Base-by-base conservation (phyloP, 2,113 vertebrate genomes). In the Paramisgurnus dabryanus region DNA sequence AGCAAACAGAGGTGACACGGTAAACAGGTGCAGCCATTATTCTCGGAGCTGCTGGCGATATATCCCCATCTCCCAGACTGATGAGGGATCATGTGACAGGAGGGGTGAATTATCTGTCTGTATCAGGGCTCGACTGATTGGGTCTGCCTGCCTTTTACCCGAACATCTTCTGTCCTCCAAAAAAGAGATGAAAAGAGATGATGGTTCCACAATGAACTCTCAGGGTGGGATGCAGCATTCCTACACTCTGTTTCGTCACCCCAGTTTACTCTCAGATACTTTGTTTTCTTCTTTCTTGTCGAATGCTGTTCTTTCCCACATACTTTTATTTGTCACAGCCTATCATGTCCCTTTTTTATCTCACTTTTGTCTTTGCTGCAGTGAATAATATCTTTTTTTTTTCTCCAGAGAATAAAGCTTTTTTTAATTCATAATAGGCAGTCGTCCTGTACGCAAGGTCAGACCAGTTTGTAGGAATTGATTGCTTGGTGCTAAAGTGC, bases 21-120 rank as follows among this genome's bases (percentile, higher is more conserved):
- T 95, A 96, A 97, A 98, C 97, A 99, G 96, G 97, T 98, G 96
- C 95, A 93, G 94, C 95, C 95, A 97, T 98, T 97, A 97, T 95
- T 96, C 94, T 93, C 93, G 94, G 95, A 96, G 95, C 96, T 95
- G 94, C 93, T 96, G 95, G 95, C 96, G 95, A 94, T 96, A 95
- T 95, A 96, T 95, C 96, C 92, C 94, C 92, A 95, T 96, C 95
- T 95, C 94, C 95, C 94, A 95, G 90, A 90, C 92, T 95, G 96
- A 96, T 94, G 94, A 93, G 87, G 91, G 93, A 94, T 95, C 95
- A 95, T 92, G 92, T 95, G 95, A 96, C 92, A 92, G 92, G 91
- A 91, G 91, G 93, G 95, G 94, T 94, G 95, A 95, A 94, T 95
- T 95, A 96, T 96, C 94, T 93, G 93, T 95, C 90, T 93, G 91